Evolutionary conservation across 2,888 invertebrate species (phyloP).

Genomic region (Polyommatus iphigenia): DNA sequence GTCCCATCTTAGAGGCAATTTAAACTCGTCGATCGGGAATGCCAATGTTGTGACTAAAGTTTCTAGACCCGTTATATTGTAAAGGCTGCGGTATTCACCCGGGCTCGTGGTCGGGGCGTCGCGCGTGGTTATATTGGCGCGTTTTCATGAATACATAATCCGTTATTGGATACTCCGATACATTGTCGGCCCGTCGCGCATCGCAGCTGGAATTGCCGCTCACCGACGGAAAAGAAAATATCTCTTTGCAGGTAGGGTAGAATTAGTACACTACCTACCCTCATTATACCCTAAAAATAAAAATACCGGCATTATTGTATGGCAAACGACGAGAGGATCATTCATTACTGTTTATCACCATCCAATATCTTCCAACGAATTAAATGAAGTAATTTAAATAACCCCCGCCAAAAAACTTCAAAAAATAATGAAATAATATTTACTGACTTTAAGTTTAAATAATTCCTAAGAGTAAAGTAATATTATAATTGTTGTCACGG

Average conservation of each 20-base stretch:
- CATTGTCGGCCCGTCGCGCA: not conserved
- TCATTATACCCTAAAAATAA: no score
- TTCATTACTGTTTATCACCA: not conserved
- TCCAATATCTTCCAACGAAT: not conserved
- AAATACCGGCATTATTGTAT: not conserved
- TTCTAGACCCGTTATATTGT: not conserved
- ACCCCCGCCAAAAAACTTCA: no score
- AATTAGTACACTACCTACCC: no score
- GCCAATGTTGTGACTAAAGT: no score
- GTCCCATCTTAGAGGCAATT: not conserved
- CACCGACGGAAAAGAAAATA: not conserved
- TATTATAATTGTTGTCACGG: not conserved
- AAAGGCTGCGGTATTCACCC: not conserved
- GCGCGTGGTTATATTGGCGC: not conserved
- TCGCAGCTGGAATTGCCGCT: not conserved
- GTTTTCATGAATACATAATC: not conserved
- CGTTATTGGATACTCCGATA: not conserved
- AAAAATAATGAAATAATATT: no score
- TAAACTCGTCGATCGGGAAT: not conserved
- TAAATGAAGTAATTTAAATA: no score
- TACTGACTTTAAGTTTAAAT: no score
- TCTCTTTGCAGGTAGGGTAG: no score
- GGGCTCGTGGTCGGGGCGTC: not conserved
- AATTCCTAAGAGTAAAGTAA: no score
- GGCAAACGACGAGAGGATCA: not conserved